Evolutionary conservation across 2,113 vertebrate species (phyloP).

Genomic region (Sclerurus mexicanus): DNA sequence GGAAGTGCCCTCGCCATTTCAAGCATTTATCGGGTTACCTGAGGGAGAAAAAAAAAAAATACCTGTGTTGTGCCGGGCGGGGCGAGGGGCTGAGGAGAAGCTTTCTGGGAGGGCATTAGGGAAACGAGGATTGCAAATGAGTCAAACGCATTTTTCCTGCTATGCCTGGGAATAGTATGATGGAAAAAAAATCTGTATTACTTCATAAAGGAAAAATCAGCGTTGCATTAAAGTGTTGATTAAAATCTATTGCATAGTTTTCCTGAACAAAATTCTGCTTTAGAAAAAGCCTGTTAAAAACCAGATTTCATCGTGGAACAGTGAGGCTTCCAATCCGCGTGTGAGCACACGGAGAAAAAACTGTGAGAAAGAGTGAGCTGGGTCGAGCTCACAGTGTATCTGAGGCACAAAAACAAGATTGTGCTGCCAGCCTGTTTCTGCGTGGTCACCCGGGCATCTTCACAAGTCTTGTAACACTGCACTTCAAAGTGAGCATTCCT

Average conservation of each 20-base stretch:
- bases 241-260: neutral
- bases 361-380: neutral
- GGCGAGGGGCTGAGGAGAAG: fast-evolving
- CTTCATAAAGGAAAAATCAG: neutral
- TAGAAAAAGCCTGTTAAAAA: neutral
- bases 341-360: neutral
- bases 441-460: neutral
- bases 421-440: fast-evolving
- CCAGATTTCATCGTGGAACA: fast-evolving
- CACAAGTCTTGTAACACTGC: fast-evolving
- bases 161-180: neutral
- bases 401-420: neutral
- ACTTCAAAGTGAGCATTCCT: neutral
- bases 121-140: neutral
- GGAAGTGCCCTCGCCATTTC: neutral
- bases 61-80: no score
- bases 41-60: neutral
- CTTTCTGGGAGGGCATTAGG: neutral
- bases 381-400: fast-evolving
- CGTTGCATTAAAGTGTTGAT: neutral
- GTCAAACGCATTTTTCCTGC: neutral
- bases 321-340: fast-evolving
- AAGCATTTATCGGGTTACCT: fast-evolving
- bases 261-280: neutral
- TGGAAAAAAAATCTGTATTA: neutral